phyloP scores from a whole-genome alignment of 2,797 vertebrate genomes.

The Hirundo rustica region DNA sequence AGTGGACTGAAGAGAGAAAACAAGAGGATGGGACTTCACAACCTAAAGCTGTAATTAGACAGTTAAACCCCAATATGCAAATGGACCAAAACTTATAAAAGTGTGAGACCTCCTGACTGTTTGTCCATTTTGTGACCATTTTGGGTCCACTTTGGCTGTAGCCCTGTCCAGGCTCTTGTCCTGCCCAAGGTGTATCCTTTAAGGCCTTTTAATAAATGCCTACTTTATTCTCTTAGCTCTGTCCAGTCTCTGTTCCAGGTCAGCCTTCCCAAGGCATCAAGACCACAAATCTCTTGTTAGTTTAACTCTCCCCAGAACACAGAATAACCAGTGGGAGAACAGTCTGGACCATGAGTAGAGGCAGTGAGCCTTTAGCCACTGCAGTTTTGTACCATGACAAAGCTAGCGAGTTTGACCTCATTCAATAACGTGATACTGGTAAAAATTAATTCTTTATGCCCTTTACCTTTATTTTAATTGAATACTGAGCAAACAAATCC shows the following conservation, averaged over 20 bases:
- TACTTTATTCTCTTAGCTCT: background rate
- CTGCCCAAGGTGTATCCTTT: background rate
- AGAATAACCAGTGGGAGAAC: background rate
- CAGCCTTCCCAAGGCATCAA: background rate
- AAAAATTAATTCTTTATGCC: background rate
- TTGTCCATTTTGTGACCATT: background rate
- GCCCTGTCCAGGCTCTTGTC: too few relatives aligned
- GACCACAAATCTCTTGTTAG: slow-evolving; percentile 29
- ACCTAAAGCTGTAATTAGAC: background rate
- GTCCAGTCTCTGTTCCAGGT: background rate
- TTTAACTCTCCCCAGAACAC: background rate
- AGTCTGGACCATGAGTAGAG: background rate
- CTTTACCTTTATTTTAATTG: background rate
- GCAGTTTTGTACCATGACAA: background rate
- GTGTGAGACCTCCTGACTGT: background rate
- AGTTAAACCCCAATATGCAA: background rate
- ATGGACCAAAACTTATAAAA: background rate
- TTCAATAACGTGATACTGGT: background rate
- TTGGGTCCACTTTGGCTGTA: background rate
- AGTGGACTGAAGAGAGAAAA: background rate
- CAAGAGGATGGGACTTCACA: background rate
- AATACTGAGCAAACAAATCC: background rate
- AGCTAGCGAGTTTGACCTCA: background rate
- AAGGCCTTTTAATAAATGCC: background rate
- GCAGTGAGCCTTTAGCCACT: background rate